Conservation (phyloP, 1,140 invertebrate genomes). For the Harpegnathos saltator region DNA sequence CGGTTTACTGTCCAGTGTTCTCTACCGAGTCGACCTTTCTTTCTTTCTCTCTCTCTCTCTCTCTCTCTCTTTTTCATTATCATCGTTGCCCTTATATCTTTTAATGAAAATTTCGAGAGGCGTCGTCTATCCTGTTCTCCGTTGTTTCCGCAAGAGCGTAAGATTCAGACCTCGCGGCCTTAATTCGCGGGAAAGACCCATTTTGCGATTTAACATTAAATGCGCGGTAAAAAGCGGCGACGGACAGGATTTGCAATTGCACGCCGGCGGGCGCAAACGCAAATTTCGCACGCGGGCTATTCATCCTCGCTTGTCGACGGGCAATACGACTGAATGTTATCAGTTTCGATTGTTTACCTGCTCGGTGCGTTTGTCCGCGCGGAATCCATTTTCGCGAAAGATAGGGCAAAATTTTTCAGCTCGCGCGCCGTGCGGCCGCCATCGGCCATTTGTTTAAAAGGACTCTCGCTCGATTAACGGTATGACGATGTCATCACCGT, state of each 20-base stretch:
- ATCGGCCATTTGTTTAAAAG: neutral
- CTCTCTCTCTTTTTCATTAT: neutral
- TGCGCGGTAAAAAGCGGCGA: slow-evolving; percentile 64
- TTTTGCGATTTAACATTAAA: slow-evolving; percentile 72
- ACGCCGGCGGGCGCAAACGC: neutral
- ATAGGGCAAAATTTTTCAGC: slow-evolving; percentile 5
- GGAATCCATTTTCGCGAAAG: slow-evolving; percentile 30
- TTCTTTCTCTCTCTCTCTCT: neutral
- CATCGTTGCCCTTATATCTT: neutral
- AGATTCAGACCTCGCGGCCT: neutral
- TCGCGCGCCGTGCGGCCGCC: neutral
- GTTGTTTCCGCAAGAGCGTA: slow-evolving; percentile 34
- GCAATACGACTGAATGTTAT: slow-evolving; percentile 40
- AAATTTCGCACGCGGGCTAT: slow-evolving; percentile 36
- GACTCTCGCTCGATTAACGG: neutral
- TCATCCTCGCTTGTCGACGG: slow-evolving; percentile 35
- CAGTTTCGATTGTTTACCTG: slow-evolving; percentile 54
- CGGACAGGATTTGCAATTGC: slow-evolving; percentile 45
- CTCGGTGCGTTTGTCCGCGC: slow-evolving; percentile 6
- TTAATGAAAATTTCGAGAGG: slow-evolving; percentile 34
- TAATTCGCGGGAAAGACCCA: slow-evolving; percentile 62
- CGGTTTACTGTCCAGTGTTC: too few relatives aligned
- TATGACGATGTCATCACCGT: too few relatives aligned
- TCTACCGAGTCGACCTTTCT: too few relatives aligned
- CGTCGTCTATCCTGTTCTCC: slow-evolving; percentile 43